Evolutionary conservation across 92 coral and sea anemone genomes (phyloP), one percentile per base, ranked within the genome.

Genomic region (Chrysogorgia sp.): DNA sequence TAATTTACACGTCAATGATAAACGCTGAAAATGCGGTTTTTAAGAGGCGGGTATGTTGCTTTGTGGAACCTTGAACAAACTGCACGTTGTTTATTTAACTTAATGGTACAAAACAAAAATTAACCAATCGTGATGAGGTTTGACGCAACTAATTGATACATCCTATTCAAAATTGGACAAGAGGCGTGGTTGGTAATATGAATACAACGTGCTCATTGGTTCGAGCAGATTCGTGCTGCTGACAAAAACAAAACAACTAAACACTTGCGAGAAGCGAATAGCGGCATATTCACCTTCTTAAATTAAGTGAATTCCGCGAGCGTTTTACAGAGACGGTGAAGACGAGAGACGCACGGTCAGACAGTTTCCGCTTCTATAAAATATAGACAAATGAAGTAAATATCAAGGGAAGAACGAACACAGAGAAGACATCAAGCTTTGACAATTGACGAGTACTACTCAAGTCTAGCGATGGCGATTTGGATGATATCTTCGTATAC

Each of bases 101-200:
- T 55, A 72, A 72, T 72, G 53, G 79, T 26, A 72, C 62, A 52
- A 55, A 58, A 53, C 50, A 32, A 10, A 24, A 23, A 76, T 76
- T 64, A 82, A 64, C 99, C 99, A 96, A 96, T 96, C 77, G 74
- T 65, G 74, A 28, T 62, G 25, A 81, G 71, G 70, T 31, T 70
- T 76, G 82, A 91, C 81, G 72, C 84, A 80, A 71, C 71, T 84
- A 91, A 87, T 86, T 91, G 97, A 91, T 92, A 91, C 92, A 80
- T 93, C 91, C 81, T 81, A 85, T 84, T 78, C 84, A 88, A 34
- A 70, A 52, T 78, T 67, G 81, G 64, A 63, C 83, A 40, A 72
- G 76, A 81, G 99, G 99, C 96, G 97, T 87, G 96, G 92, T 77
- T 52, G 84, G 87, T 89, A 89, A 91, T 89, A 88, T 87, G 88